Conservation (phyloP, 1,140 invertebrate species). For the Asbolus verrucosus region DNA sequence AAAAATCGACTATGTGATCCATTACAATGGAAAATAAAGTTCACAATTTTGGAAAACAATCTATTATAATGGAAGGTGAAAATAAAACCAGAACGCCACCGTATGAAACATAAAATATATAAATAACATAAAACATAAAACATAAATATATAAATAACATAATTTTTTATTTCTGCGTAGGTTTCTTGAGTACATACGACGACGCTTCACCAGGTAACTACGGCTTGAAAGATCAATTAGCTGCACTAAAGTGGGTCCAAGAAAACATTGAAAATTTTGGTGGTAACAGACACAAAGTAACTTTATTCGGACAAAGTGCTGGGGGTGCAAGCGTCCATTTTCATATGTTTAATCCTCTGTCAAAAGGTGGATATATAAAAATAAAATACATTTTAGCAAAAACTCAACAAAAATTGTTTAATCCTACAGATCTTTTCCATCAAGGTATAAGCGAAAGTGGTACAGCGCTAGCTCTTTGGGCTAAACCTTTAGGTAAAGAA, state of each 20-base stretch:
- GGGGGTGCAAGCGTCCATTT: slow-evolving; percentile 61
- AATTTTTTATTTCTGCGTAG: too few relatives aligned
- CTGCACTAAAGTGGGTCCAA: slow-evolving; percentile 61
- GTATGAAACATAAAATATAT: too few relatives aligned
- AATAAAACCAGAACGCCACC: too few relatives aligned
- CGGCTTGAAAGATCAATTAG: slow-evolving; percentile 59
- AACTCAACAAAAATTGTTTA: too few relatives aligned
- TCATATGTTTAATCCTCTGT: slow-evolving; percentile 55
- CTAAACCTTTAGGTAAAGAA: slow-evolving; percentile 45
- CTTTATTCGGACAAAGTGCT: slow-evolving; percentile 67
- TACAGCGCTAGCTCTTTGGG: slow-evolving; percentile 71
- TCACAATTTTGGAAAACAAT: too few relatives aligned
- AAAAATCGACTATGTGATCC: too few relatives aligned
- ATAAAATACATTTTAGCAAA: too few relatives aligned
- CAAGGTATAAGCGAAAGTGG: slow-evolving; percentile 67
- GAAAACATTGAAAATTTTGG: slow-evolving; percentile 66
- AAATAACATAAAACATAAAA: too few relatives aligned
- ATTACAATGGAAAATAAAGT: too few relatives aligned
- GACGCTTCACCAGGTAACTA: slow-evolving; percentile 60
- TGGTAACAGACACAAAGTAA: slow-evolving; percentile 67
- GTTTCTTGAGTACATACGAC: slow-evolving; percentile 35
- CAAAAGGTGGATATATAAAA: slow-evolving; percentile 46
- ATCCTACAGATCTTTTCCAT: slow-evolving; percentile 60
- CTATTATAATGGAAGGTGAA: too few relatives aligned
- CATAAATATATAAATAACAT: too few relatives aligned